phyloP scores from a whole-genome alignment of 2,797 vertebrate species.

The Poeciliopsis gracilis region DNA sequence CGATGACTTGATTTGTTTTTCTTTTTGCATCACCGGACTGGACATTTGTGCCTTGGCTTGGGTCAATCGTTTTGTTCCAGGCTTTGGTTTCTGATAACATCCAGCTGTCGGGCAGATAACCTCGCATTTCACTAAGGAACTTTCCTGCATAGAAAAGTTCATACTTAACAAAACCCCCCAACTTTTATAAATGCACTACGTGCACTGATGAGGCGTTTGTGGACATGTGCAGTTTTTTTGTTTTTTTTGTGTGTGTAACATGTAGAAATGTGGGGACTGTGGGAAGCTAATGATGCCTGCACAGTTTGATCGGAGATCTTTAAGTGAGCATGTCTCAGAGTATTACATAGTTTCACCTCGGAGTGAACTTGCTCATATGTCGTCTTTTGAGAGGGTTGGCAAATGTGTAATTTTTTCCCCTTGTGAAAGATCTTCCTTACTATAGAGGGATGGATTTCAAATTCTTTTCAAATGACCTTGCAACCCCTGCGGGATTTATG shows the following conservation, averaged over 20 bases:
- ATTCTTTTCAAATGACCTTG: conserved; percentile 1
- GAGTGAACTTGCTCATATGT: conserved; percentile 8
- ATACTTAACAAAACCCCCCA: neutral
- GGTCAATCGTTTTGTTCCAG: neutral
- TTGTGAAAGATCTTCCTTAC: neutral
- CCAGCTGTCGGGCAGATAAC: neutral
- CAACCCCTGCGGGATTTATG: neutral
- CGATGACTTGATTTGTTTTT: neutral
- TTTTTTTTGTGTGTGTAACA: too few relatives aligned
- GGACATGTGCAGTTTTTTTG: neutral
- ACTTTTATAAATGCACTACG: neutral
- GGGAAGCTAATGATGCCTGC: neutral
- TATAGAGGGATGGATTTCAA: neutral
- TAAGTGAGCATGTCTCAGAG: neutral
- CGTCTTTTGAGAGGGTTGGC: neutral
- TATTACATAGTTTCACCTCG: neutral
- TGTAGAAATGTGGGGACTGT: neutral
- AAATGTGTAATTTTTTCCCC: neutral
- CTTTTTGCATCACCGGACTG: neutral
- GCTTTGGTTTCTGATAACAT: neutral
- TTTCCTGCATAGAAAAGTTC: neutral
- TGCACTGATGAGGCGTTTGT: neutral
- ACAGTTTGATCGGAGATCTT: neutral
- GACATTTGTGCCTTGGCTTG: neutral
- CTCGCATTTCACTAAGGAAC: neutral